These are phyloP conservation scores for Petromus typicus DNA, from an alignment of 2,113 vertebrate genomes.

Conservation along the genomic window DNA sequence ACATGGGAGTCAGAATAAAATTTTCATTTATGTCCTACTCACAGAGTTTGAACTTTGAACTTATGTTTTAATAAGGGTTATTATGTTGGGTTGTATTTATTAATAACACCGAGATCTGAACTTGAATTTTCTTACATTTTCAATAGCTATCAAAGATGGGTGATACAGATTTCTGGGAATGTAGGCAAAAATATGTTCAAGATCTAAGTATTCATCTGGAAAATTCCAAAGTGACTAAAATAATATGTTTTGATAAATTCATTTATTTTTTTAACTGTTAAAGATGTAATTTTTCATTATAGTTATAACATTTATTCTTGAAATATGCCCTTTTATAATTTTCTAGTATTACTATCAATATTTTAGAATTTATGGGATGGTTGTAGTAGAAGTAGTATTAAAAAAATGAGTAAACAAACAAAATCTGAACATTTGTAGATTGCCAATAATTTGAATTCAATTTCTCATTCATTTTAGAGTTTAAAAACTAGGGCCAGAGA, in stretches of 20 bases:
- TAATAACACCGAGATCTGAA: background rate
- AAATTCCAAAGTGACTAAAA: background rate
- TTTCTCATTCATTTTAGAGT: background rate
- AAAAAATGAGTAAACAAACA: background rate
- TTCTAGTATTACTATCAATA: background rate
- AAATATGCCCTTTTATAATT: background rate
- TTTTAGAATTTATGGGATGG: background rate
- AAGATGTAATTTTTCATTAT: background rate
- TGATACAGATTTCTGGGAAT: background rate
- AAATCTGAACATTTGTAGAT: background rate
- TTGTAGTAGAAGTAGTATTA: background rate
- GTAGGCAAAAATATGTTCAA: background rate
- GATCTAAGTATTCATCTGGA: background rate
- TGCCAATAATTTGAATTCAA: background rate
- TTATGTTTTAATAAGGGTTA: background rate
- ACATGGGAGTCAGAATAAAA: background rate
- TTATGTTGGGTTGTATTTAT: background rate
- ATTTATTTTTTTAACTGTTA: background rate
- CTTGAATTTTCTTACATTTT: background rate
- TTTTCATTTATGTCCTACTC: background rate
- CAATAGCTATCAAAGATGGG: background rate
- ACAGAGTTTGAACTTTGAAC: background rate
- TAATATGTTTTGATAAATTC: background rate
- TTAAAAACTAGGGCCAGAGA: background rate
- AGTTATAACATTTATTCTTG: background rate